phyloP scores from a whole-genome alignment of 1,140 invertebrate species.

The Nilaparvata lugens region DNA sequence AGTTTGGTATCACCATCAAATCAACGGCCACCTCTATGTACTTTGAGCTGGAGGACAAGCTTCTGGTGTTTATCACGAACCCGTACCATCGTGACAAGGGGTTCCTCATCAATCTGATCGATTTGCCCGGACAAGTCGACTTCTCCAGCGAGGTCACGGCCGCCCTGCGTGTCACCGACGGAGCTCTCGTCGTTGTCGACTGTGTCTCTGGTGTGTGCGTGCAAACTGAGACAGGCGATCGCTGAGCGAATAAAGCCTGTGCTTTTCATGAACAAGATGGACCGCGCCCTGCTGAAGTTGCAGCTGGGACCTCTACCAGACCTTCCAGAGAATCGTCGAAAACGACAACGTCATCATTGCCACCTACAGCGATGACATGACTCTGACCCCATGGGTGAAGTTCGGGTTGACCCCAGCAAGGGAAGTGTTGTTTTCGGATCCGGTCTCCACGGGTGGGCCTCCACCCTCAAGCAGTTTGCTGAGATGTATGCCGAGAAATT shows the following conservation, averaged over 20 bases:
- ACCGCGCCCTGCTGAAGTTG: slow-evolving; percentile 90
- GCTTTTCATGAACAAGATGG: slow-evolving; percentile 99
- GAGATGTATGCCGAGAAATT: slow-evolving; percentile 99
- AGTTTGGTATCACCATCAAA: slow-evolving; percentile 75
- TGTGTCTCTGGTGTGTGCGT: slow-evolving; percentile 99
- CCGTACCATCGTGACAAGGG: slow-evolving; percentile 85
- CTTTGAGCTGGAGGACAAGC: slow-evolving; percentile 90
- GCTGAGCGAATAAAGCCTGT: slow-evolving; percentile 98
- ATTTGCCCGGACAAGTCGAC: slow-evolving; percentile 98
- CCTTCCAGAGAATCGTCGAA: slow-evolving; percentile 99
- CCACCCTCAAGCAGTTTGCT: slow-evolving; percentile 98
- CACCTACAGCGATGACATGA: slow-evolving; percentile 87
- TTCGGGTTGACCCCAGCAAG: slow-evolving; percentile 91
- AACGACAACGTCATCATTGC: slow-evolving; percentile 99
- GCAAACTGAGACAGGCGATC: slow-evolving; percentile 98
- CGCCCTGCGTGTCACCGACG: slow-evolving; percentile 97
- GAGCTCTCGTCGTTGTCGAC: slow-evolving; percentile 98
- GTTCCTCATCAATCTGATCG: slow-evolving; percentile 98
- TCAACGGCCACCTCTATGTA: slow-evolving; percentile 99
- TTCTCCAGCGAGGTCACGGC: slow-evolving; percentile 99
- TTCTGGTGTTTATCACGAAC: slow-evolving; percentile 82
- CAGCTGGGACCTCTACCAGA: slow-evolving; percentile 97
- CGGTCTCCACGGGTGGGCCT: slow-evolving; percentile 98
- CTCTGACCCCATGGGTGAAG: slow-evolving; percentile 96
- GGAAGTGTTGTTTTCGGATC: slow-evolving; percentile 99